phyloP scores from a whole-genome alignment of 2,113 vertebrate species.

The Phocoena sinus region DNA sequence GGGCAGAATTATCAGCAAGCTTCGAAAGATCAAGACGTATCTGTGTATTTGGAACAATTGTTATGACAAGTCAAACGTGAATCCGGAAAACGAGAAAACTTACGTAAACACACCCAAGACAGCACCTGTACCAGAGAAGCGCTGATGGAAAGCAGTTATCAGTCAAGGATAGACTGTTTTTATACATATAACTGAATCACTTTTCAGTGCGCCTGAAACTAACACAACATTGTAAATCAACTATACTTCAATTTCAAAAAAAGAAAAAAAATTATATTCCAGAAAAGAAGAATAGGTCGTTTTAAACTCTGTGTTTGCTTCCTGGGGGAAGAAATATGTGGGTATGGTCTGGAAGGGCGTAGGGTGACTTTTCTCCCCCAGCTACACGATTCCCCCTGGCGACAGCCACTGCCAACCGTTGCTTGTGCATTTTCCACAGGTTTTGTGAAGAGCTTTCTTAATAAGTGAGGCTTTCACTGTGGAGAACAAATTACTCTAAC shows the following conservation, averaged over 20 bases:
- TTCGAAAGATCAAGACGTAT: conserved; percentile 6
- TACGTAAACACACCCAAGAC: not conserved
- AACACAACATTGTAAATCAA: not conserved
- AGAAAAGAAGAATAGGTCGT: not conserved
- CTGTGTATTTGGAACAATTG: not conserved
- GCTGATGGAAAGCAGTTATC: too few species aligned
- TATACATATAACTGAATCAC: not conserved
- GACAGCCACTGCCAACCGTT: not conserved
- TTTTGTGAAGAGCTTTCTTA: not conserved
- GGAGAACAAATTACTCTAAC: not conserved
- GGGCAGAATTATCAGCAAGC: not conserved
- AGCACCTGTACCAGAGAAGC: not conserved
- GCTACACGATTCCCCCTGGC: too few species aligned
- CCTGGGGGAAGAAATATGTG: not conserved
- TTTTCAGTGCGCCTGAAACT: not conserved
- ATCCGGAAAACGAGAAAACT: not conserved
- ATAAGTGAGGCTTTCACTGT: not conserved
- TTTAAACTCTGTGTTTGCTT: not conserved
- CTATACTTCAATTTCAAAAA: not conserved
- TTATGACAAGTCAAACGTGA: not conserved
- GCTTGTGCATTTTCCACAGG: not conserved
- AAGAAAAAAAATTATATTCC: not conserved
- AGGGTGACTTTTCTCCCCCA: not conserved
- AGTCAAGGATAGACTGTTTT: not conserved
- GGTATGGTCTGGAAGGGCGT: not conserved